Evolutionary conservation across 2,888 invertebrate species (phyloP).

Genomic region (Parnassius smintheus): DNA sequence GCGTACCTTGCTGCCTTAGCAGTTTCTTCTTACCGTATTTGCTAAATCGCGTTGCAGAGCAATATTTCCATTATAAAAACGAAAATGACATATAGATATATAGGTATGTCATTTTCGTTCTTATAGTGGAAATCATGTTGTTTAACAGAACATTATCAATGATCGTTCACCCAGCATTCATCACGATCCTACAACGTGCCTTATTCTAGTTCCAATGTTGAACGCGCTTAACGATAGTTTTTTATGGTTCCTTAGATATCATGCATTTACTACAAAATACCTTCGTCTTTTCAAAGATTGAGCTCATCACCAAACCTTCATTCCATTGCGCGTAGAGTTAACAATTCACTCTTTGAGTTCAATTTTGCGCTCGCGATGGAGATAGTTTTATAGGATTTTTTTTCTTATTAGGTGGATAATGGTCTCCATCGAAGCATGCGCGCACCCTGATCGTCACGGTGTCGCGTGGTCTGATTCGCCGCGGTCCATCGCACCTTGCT

Average conservation of each 20-base stretch:
- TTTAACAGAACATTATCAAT: conserved; percentile 11
- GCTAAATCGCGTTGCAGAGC: not conserved
- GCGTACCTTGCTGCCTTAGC: not conserved
- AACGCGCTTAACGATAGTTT: conserved; percentile 40
- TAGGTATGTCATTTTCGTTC: too few relatives aligned
- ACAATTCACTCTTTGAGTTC: not conserved
- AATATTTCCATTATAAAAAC: too few relatives aligned
- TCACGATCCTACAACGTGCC: conserved; percentile 40
- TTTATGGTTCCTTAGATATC: conserved; percentile 30
- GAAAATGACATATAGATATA: too few relatives aligned
- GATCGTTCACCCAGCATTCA: too few relatives aligned
- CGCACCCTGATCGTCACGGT: conserved; percentile 68
- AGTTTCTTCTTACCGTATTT: not conserved
- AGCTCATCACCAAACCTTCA: conserved; percentile 6
- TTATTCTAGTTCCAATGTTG: conserved; percentile 44
- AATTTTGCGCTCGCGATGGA: conserved; percentile 15
- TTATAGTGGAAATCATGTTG: not conserved
- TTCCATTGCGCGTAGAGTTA: conserved; percentile 30
- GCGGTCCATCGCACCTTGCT: conserved; percentile 73
- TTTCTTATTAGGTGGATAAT: conserved; percentile 28
- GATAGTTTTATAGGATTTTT: conserved; percentile 29
- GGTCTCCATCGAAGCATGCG: conserved; percentile 45
- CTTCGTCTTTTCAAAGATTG: not conserved
- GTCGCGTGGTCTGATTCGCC: conserved; percentile 72
- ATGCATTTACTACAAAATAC: conserved; percentile 12